Percentiles rank a stretch among this genome's conserved stretches.
Evolutionary conservation across 1,140 invertebrate species (phyloP).

Genomic region (Rhynchophorus ferrugineus): DNA sequence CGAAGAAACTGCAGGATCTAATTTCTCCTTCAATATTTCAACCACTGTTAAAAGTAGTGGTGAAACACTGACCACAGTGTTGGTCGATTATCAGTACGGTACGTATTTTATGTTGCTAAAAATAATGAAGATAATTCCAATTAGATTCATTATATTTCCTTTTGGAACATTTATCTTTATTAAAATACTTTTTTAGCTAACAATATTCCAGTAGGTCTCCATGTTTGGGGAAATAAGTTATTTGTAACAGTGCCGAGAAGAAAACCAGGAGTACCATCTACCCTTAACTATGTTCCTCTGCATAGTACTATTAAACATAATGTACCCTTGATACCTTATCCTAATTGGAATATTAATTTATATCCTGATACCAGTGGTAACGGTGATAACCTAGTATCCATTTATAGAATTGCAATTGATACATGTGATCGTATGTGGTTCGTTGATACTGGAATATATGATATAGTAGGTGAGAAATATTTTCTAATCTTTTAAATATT

Average conservation of each 20-base stretch:
- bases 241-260: constrained; percentile 66
- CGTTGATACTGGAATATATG: constrained; percentile 60
- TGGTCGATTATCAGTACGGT: too few relatives aligned
- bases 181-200: constrained; percentile 51
- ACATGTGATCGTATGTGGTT: constrained; percentile 64
- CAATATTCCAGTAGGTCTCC: constrained; percentile 65
- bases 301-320: constrained; percentile 38
- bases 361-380: constrained; percentile 38
- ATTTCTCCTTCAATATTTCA: too few relatives aligned
- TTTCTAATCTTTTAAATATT: too few relatives aligned
- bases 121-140: too few relatives aligned
- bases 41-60: too few relatives aligned
- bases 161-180: too few relatives aligned
- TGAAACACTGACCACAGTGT: too few relatives aligned
- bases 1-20: too few relatives aligned
- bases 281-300: constrained; percentile 56
- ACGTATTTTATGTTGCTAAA: too few relatives aligned
- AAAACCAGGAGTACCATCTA: constrained; percentile 57
- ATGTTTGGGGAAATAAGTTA: constrained; percentile 55
- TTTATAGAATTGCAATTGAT: constrained; percentile 60
- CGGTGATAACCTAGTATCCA: constrained; percentile 47
- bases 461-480: constrained; percentile 40
- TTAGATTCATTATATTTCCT: too few relatives aligned
- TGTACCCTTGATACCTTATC: constrained; percentile 53
- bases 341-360: constrained; percentile 49